Evolutionary conservation across 2,888 invertebrate species (phyloP).

Genomic region (Luperina nickerlii): DNA sequence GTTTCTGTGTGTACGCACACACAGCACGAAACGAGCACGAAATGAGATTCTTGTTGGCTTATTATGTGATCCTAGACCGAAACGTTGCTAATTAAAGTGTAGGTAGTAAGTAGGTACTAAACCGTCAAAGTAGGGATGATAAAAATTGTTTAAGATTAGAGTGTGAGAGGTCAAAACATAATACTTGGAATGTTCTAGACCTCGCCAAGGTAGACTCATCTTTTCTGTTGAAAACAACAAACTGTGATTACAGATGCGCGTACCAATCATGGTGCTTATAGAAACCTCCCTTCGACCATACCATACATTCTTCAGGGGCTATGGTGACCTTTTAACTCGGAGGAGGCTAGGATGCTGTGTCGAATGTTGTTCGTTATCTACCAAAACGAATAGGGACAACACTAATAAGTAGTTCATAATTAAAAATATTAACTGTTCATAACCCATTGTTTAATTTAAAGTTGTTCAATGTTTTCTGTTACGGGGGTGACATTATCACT

Average conservation of each 20-base stretch:
- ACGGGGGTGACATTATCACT: too few species aligned
- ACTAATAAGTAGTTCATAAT: too few species aligned
- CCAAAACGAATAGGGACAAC: too few species aligned
- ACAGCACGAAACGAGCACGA: too few species aligned
- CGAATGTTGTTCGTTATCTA: too few species aligned
- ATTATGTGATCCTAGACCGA: background rate
- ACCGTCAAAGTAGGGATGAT: background rate
- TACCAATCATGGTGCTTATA: background rate
- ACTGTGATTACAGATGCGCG: background rate
- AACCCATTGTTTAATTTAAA: too few species aligned
- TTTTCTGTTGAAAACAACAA: background rate
- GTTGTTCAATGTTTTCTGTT: too few species aligned
- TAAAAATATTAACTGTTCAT: too few species aligned
- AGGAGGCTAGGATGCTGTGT: too few species aligned
- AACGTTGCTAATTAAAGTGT: background rate
- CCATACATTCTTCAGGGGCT: too few species aligned
- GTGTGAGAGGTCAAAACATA: constrained; percentile 2
- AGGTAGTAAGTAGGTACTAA: too few species aligned
- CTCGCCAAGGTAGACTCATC: background rate
- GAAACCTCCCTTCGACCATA: background rate
- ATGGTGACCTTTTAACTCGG: background rate
- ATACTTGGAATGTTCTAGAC: background rate
- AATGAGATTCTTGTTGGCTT: constrained; percentile 20
- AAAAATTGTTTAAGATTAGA: constrained; percentile 5
- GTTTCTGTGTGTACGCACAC: background rate